Conservation (phyloP, 2,888 invertebrate species). For the Urechis unicinctus region DNA sequence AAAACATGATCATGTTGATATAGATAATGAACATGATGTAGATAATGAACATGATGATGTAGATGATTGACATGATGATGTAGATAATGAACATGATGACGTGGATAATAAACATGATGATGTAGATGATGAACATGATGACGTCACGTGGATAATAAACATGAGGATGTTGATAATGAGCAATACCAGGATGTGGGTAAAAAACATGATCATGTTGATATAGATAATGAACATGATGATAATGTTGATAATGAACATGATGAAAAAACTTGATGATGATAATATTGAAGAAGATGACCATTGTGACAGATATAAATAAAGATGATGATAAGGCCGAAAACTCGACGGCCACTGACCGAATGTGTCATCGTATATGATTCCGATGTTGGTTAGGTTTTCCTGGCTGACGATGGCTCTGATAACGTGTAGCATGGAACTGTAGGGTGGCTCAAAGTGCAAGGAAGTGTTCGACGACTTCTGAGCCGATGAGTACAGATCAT, state of each 20-base stretch:
- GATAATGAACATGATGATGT: too few species aligned
- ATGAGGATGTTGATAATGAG: background rate
- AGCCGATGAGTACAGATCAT: constrained; percentile 1
- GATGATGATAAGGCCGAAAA: too few species aligned
- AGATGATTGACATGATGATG: too few species aligned
- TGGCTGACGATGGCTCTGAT: constrained; percentile 72
- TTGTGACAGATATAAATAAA: too few species aligned
- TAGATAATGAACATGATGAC: too few species aligned
- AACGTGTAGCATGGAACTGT: constrained; percentile 76
- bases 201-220: background rate
- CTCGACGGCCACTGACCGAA: constrained; percentile 65
- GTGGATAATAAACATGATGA: too few species aligned
- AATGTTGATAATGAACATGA: too few species aligned
- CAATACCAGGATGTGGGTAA: background rate
- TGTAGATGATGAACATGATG: too few species aligned
- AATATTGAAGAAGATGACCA: too few species aligned
- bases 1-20: background rate
- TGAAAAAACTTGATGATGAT: too few species aligned
- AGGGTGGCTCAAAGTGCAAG: constrained; percentile 65
- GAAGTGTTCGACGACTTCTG: constrained; percentile 8
- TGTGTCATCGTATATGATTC: constrained; percentile 80
- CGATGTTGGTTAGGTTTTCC: constrained; percentile 85
- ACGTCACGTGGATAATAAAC: background rate
- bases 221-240: background rate
- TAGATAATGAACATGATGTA: background rate